Evolutionary conservation across 2,797 vertebrate species (phyloP), one percentile per base, ranked within the genome.

Genomic region (Carcharodon carcharias): DNA sequence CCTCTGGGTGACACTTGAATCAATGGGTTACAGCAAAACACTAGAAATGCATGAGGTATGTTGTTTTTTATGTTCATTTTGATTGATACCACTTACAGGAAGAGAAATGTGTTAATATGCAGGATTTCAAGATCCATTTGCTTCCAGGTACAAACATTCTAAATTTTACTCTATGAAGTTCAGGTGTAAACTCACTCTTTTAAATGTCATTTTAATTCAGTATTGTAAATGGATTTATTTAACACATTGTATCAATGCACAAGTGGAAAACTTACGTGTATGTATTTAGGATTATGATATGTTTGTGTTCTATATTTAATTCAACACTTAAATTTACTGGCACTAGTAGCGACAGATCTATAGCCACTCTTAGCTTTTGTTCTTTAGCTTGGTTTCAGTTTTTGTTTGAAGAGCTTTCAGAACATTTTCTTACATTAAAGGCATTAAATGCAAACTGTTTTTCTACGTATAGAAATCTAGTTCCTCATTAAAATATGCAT

Each of bases 1-100:
- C 97, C 98, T 99, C 12, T 99, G 99, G 99, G 97, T 99, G 96
- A 99, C 98, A 58, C 97, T 99, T 88, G 97, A 98, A 96, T 98
- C 99, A 21, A 98, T 99, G 98, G 99, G 99, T 96, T 99, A 98
- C 98, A 99, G 98, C 97, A 98, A 96, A 96, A 97, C 97, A 63
- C 97, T 99, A 96, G 98, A 99, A 97, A 97, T 99, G 94, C 98
- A 98, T 56, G 98, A 99, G 98, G 99, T 99, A 96, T 88, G 96
- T 58, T 40, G 92, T 26, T 96, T 96, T 3, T 69, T 5, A 6
- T 58, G 85, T 67, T 73, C 50, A 31, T 73, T 73, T 73, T 77
- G 50, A 45, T n/a, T 93, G 8, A 93, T 65, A 23, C 14, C 14
- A 63, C 54, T 91, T 63, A n/a, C 0, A 45, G 16, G 16, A 77